Conservation (phyloP, 2,797 vertebrate genomes). For the Chelidonichthys spinosus region DNA sequence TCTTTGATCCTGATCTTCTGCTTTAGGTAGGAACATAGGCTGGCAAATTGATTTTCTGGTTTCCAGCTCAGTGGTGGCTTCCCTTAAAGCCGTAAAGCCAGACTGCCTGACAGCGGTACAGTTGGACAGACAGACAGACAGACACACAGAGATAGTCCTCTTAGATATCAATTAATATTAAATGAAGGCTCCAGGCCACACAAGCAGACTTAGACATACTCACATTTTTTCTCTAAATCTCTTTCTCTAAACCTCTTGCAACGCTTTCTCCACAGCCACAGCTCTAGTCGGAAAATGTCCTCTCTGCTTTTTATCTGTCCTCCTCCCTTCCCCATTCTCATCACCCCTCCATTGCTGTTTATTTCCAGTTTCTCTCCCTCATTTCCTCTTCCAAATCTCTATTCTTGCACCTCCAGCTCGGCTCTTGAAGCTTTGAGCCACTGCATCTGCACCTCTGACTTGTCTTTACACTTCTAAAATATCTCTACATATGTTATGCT, state of each 20-base stretch:
- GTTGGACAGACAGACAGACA: slow-evolving; percentile 19
- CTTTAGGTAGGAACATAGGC: slow-evolving; percentile 42
- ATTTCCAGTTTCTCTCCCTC: neutral
- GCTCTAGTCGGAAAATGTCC: slow-evolving; percentile 20
- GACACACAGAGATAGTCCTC: slow-evolving; percentile 33
- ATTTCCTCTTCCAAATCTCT: slow-evolving; percentile 18
- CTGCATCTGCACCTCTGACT: neutral
- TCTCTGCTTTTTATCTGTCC: neutral
- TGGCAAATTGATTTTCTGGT: slow-evolving; percentile 72
- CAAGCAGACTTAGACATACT: slow-evolving; percentile 13
- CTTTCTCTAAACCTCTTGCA: slow-evolving; percentile 24
- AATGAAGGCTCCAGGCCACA: slow-evolving; percentile 44
- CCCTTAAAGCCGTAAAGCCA: slow-evolving; percentile 45
- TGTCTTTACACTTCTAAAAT: neutral
- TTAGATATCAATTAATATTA: slow-evolving; percentile 63
- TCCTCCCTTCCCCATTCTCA: slow-evolving; percentile 6
- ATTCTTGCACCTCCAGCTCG: slow-evolving; percentile 7
- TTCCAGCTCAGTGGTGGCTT: slow-evolving; percentile 59
- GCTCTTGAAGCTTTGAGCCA: neutral
- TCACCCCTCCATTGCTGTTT: neutral
- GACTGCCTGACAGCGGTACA: slow-evolving; percentile 40
- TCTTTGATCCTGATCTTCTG: slow-evolving; percentile 68
- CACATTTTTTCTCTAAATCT: slow-evolving; percentile 31
- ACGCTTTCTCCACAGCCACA: slow-evolving; percentile 21
- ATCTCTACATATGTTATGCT: neutral